These are phyloP conservation scores for Drosophila meridionalis DNA, from an alignment of 2,888 invertebrate genomes.

Conservation along the genomic window DNA sequence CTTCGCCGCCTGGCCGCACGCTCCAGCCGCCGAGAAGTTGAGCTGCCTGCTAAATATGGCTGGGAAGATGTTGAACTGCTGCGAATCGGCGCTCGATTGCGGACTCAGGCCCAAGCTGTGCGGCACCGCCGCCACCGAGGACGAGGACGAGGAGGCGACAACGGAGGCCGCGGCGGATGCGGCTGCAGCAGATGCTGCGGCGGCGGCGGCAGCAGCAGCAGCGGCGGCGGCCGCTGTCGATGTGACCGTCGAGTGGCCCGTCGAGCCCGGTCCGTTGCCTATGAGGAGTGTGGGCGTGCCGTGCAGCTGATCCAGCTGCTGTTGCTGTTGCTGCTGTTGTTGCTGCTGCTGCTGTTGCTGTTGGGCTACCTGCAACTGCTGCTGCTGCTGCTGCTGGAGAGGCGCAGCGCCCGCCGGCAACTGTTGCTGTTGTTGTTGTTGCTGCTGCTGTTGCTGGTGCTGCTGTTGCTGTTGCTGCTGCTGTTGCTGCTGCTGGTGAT, in stretches of 20 bases:
- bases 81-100: constrained; percentile 86
- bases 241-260: constrained; percentile 62
- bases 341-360: constrained; percentile 48
- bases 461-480: constrained; percentile 57
- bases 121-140: constrained; percentile 63
- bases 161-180: constrained; percentile 54
- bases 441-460: constrained; percentile 39
- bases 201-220: constrained; percentile 63
- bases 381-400: constrained; percentile 31
- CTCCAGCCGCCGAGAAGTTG: constrained; percentile 90
- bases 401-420: constrained; percentile 28
- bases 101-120: constrained; percentile 84
- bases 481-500: constrained; percentile 57
- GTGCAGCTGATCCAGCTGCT: constrained; percentile 42
- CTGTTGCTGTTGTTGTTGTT: constrained; percentile 54
- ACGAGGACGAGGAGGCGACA: constrained; percentile 32
- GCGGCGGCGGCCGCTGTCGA: constrained; percentile 54
- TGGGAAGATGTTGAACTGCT: constrained; percentile 94
- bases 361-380: constrained; percentile 47
- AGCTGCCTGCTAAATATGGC: constrained; percentile 95
- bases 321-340: constrained; percentile 57
- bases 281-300: constrained; percentile 74
- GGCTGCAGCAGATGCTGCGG: constrained; percentile 47
- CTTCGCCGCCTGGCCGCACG: constrained; percentile 89
- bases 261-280: constrained; percentile 83